A percentile compares a stretch with the other conserved stretches of the same genome.
These are phyloP conservation scores for Sitta carolinensis DNA, from an alignment of 2,797 vertebrate genomes.

Conservation along the genomic window DNA sequence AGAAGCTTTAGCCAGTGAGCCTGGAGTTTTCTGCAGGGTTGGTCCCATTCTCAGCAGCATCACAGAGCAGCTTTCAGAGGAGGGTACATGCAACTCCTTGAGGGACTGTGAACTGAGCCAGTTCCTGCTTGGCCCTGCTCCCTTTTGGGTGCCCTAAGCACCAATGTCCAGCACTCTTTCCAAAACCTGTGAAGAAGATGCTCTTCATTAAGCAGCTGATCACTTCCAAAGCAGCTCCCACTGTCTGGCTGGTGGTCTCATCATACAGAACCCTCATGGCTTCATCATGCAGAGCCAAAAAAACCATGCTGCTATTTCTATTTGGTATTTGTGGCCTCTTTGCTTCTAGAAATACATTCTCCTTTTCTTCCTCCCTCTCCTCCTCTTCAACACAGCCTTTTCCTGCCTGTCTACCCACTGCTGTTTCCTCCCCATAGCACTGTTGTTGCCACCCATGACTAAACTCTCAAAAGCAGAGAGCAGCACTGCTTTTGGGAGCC, in stretches of 20 bases:
- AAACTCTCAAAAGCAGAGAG: background rate
- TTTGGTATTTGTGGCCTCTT: background rate
- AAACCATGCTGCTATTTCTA: fast-evolving
- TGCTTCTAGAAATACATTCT: background rate
- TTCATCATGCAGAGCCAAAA: fast-evolving
- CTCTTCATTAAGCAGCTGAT: background rate
- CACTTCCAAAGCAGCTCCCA: background rate
- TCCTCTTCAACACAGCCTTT: background rate
- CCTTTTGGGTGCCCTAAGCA: background rate
- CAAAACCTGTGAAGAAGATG: background rate
- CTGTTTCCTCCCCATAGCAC: background rate
- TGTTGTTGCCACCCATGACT: background rate
- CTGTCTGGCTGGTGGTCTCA: background rate
- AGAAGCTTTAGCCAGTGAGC: background rate
- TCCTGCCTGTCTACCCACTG: background rate
- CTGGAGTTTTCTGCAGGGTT: background rate
- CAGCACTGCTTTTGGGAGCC: background rate
- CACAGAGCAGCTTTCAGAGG: background rate
- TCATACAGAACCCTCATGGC: fast-evolving
- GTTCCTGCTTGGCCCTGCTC: background rate
- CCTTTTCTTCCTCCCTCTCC: background rate
- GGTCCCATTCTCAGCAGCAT: background rate
- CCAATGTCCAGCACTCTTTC: background rate
- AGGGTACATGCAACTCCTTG: background rate
- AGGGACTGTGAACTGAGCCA: background rate